Percentiles rank a stretch among this genome's conserved stretches.
These are phyloP conservation scores for Hypsopygia costalis DNA, from an alignment of 2,888 invertebrate species.

Conservation along the genomic window DNA sequence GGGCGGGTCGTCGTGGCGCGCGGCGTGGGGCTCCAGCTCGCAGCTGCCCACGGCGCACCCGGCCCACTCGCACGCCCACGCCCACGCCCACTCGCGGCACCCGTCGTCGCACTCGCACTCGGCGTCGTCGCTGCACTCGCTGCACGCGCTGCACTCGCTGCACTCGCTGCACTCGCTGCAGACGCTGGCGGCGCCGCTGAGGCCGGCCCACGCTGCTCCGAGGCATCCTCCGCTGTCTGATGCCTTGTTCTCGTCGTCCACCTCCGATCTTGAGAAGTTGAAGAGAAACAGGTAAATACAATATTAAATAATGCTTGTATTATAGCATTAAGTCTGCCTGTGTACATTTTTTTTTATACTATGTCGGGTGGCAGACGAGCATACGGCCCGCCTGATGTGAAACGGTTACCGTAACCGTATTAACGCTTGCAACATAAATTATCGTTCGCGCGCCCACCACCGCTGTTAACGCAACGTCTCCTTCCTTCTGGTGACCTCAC, in stretches of 20 bases:
- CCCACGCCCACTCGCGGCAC: conserved; percentile 12
- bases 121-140: conserved; percentile 9
- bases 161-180: conserved; percentile 22
- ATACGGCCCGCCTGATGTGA: too few relatives aligned
- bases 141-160: conserved; percentile 2
- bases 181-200: conserved; percentile 3
- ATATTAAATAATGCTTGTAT: neutral
- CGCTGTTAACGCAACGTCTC: too few relatives aligned
- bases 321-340: too few relatives aligned
- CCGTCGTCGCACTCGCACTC: conserved; percentile 10
- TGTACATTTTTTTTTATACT: too few relatives aligned
- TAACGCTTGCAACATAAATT: too few relatives aligned
- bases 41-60: neutral
- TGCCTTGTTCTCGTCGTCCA: conserved; percentile 50
- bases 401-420: too few relatives aligned
- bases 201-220: neutral
- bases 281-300: conserved; percentile 42
- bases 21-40: conserved; percentile 8
- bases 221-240: conserved; percentile 32
- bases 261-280: conserved; percentile 57
- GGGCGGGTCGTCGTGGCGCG: conserved; percentile 17
- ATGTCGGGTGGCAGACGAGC: too few relatives aligned
- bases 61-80: neutral
- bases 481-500: too few relatives aligned
- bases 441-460: too few relatives aligned